These are phyloP conservation scores for Steatornis caripensis DNA, from an alignment of 2,113 vertebrate species.

Conservation along the genomic window DNA sequence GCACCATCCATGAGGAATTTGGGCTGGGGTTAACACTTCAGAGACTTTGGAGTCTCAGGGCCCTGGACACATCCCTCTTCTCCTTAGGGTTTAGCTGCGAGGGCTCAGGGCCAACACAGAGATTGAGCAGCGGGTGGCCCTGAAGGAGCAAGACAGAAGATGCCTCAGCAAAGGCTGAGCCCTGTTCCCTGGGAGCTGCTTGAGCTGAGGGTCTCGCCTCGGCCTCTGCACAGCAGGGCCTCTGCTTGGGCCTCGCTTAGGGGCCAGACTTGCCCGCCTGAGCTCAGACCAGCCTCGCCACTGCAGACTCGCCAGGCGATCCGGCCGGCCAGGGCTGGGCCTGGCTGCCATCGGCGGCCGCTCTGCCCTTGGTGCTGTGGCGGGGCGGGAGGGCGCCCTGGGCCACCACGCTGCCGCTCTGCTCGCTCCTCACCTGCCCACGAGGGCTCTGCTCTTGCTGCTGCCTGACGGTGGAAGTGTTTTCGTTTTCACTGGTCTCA, in stretches of 20 bases:
- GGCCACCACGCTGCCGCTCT: not conserved
- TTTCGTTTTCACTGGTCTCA: not conserved
- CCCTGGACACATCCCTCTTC: too few relatives aligned
- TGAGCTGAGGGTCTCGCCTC: not conserved
- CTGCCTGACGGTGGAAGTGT: not conserved
- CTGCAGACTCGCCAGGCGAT: too few relatives aligned
- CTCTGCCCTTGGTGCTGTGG: too few relatives aligned
- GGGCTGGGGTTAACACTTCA: not conserved
- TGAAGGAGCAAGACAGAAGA: not conserved
- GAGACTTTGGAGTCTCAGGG: not conserved
- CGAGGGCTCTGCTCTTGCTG: too few relatives aligned
- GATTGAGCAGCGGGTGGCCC: not conserved
- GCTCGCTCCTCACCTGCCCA: not conserved
- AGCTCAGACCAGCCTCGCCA: not conserved
- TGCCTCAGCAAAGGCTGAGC: not conserved
- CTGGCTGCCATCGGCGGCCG: too few relatives aligned
- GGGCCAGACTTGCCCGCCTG: fast-evolving
- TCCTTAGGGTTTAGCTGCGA: not conserved
- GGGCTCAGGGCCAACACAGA: not conserved
- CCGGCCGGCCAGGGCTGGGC: not conserved
- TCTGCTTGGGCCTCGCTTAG: too few relatives aligned
- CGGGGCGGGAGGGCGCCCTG: not conserved
- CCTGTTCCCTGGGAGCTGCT: not conserved
- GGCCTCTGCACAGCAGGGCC: not conserved
- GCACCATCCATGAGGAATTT: not conserved